Base-by-base conservation (phyloP, 2,888 invertebrate genomes). In the Laothoe populi region DNA sequence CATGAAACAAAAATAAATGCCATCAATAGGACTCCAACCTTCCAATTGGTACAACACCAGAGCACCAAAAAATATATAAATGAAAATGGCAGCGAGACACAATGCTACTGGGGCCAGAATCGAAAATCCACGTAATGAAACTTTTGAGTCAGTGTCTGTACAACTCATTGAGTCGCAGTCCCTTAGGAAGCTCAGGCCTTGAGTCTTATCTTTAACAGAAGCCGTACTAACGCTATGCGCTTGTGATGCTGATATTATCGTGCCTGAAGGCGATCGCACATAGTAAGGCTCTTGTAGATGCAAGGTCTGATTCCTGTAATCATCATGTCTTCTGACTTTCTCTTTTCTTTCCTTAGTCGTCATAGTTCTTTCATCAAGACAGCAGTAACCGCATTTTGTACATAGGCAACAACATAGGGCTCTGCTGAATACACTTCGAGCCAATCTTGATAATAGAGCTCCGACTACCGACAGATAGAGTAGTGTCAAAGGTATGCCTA, bases 1-100 rank as follows among this genome's bases (percentile, higher is more conserved):
- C 96, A 98, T 98, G 88, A 99, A 99, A 88, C 98, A 98, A 88
- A 98, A 99, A 88, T 97, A 99, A 75, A 98, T 95, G 62, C 97
- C 97, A 80, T 98, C 98, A 65, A 99, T 93, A 57, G 97, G 95
- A 73, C 96, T 96, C 99, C 99, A 99, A 76, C 97, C 97, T 86
- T 99, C 99, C 85, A 99, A 94, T 70, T 97, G 95, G 79, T 97
- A 96, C 70, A 99, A 95, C 31, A 98, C 95, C 64, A 98, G 94
- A 0, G 98, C 98, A 4, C 99, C 99, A 61, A 98, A 95, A 72
- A 97, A 95, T 64, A 99, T 97, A 85, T 99, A 99, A 68, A 96
- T 95, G 69, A 98, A 95, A 94, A 99, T 97, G 72, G 98, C 97
- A 60, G 96, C 94, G 42, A 99, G 93, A 82, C 98, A 98, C 58